These are phyloP conservation scores for Hemichromis elongatus DNA, from an alignment of 2,113 vertebrate species.

Conservation along the genomic window DNA sequence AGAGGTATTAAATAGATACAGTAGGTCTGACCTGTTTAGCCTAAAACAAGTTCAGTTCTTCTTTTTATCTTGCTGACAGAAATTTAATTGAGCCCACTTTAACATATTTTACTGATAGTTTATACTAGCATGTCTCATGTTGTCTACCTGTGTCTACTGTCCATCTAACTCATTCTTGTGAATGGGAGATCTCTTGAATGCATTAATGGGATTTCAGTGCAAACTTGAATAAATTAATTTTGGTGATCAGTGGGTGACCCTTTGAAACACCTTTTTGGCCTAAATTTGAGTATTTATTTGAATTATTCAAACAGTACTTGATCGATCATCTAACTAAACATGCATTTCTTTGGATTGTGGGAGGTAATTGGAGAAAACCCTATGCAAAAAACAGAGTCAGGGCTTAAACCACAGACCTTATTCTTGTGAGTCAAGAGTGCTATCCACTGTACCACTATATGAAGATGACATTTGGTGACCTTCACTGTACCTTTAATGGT, in stretches of 20 bases:
- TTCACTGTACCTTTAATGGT: neutral
- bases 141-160: neutral
- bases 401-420: neutral
- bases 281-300: neutral
- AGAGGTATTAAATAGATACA: conserved; percentile 58
- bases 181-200: neutral
- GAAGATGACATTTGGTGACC: neutral
- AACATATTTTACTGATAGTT: neutral
- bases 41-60: neutral
- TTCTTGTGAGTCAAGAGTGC: neutral
- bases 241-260: neutral
- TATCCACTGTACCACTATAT: neutral
- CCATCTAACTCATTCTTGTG: neutral
- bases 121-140: neutral
- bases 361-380: neutral
- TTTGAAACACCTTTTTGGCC: neutral
- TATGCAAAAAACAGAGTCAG: neutral
- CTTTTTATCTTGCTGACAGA: neutral
- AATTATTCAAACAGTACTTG: neutral
- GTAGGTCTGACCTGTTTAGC: conserved; percentile 17
- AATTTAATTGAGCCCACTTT: neutral
- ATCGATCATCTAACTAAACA: neutral
- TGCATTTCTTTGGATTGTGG: neutral
- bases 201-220: neutral
- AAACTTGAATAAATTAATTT: neutral